Conservation (phyloP, 1,140 invertebrate species). For the Saxidomus purpurata region DNA sequence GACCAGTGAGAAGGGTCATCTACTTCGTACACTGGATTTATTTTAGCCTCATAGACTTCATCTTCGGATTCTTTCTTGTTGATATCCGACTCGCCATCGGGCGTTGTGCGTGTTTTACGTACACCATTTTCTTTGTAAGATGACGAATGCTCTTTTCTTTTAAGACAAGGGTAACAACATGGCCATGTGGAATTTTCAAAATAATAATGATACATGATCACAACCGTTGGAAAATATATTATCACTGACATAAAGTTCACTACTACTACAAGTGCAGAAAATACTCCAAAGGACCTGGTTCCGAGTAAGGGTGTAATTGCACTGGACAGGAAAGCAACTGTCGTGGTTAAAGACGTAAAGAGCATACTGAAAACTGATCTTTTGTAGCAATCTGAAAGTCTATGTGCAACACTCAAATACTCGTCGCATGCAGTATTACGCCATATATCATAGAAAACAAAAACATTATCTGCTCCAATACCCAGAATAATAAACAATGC, state of each 20-base stretch:
- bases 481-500: constrained; percentile 78
- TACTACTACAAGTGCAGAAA: constrained; percentile 75
- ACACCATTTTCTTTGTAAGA: neutral
- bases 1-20: no score
- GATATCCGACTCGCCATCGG: no score
- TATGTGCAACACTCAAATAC: constrained; percentile 68
- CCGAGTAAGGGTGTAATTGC: constrained; percentile 75
- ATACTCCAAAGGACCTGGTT: constrained; percentile 77
- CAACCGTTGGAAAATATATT: constrained; percentile 78
- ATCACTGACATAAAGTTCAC: constrained; percentile 80
- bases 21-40: no score
- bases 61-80: no score
- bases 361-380: constrained; percentile 73
- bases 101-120: no score
- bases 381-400: constrained; percentile 69
- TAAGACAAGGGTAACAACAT: constrained; percentile 7
- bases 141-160: neutral
- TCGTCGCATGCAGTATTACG: constrained; percentile 48
- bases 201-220: constrained; percentile 75
- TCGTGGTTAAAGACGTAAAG: constrained; percentile 77
- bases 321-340: constrained; percentile 75
- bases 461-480: constrained; percentile 77
- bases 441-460: constrained; percentile 78
- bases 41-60: no score
- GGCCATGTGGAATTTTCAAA: constrained; percentile 61